Evolutionary conservation across 2,113 vertebrate species (phyloP), one percentile per base, ranked within the genome.

Genomic region (Sturnus vulgaris): DNA sequence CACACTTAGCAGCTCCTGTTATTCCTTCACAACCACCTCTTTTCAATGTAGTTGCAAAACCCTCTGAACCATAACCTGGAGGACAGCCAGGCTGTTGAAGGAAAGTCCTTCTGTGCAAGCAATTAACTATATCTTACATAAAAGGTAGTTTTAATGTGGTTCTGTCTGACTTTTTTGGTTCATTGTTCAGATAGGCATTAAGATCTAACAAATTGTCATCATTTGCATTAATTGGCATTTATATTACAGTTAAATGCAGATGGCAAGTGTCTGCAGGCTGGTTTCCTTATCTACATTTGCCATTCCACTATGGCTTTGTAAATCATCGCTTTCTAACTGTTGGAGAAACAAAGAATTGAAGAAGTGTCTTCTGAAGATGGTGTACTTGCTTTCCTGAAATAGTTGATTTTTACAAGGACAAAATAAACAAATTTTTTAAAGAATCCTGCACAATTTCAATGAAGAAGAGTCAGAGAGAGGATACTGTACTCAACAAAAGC

Each of bases 151-250:
- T 83, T 75, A 88, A 55, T 78, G 52, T 57, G 27, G 47, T 78
- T 75, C 55, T 35, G 84, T 40, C 66, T 92, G 46, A 92, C 25
- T 68, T 72, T 70, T 83, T 39, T 66, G 47, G 31, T 23, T 95
- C 95, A 91, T 91, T 95, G 63, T 90, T 89, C 85, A 92, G 60
- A 78, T 68, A 93, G 90, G 65, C 83, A 66, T 63, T 95, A 90
- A 83, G 50, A 92, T 57, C 76, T 46, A 69, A 93, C 53, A 81
- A 88, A 64, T 83, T 95, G 16, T n/a, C 61, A 85, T 92, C 24
- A 70, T 83, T 96, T 95, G 37, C 50, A 94, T 94, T 97, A 95
- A 88, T 28, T 91, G 57, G 21, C 39, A 94, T 86, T 96, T 96
- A 56, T 70, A 39, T 79, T 86, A 50, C 35, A 86, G 53, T 89